A percentile compares a stretch with the other conserved stretches of the same genome.
Evolutionary conservation across 2,113 vertebrate species (phyloP).

Genomic region (Cavia aperea): DNA sequence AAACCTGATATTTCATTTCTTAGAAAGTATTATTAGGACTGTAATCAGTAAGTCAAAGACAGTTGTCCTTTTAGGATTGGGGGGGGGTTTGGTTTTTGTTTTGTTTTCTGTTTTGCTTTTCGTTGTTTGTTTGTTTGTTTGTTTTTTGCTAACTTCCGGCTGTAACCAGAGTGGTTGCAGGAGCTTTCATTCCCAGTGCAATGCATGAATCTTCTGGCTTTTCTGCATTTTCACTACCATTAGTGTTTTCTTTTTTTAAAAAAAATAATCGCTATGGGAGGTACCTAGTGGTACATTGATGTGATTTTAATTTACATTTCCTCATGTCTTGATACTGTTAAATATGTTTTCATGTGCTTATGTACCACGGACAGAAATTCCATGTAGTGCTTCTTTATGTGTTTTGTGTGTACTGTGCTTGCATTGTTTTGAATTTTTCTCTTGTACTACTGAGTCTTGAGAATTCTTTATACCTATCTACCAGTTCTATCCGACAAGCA

Average conservation of each 20-base stretch:
- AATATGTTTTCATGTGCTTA: not conserved
- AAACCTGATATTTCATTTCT: not conserved
- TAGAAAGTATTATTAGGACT: not conserved
- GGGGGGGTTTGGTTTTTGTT: not conserved
- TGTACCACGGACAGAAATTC: not conserved
- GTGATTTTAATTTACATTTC: not conserved
- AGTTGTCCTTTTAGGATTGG: not conserved
- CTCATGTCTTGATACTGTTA: not conserved
- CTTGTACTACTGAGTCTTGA: not conserved
- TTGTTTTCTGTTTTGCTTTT: not conserved
- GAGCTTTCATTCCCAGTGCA: not conserved
- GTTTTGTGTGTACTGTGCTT: not conserved
- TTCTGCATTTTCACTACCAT: not conserved
- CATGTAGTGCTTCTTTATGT: not conserved
- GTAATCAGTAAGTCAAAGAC: not conserved
- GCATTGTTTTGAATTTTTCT: not conserved
- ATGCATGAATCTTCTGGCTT: not conserved
- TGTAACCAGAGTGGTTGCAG: not conserved
- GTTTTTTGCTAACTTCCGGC: not conserved
- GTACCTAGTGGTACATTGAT: not conserved
- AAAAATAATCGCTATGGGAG: not conserved
- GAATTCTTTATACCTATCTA: not conserved
- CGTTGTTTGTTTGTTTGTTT: not conserved
- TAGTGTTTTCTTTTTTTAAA: not conserved
- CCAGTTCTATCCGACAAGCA: not conserved